A percentile compares a stretch with the other conserved stretches of the same genome.
Evolutionary conservation across 1,140 invertebrate species (phyloP).

Genomic region (Asobara japonica): DNA sequence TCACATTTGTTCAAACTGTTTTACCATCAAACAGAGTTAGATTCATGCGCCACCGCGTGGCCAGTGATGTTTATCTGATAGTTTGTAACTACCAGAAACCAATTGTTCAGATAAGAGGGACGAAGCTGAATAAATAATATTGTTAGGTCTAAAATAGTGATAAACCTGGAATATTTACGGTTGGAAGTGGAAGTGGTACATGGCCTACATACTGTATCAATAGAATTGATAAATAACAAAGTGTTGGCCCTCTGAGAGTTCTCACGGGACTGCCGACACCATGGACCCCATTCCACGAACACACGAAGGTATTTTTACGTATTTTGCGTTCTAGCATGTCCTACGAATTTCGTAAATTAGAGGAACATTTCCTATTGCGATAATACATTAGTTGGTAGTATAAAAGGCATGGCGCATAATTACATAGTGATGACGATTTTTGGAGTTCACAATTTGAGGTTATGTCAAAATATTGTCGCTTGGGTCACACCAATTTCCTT

Average conservation of each 20-base stretch:
- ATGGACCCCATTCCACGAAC: slow-evolving; percentile 83
- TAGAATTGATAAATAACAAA: not conserved
- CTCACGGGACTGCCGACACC: slow-evolving; percentile 38
- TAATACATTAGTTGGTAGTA: slow-evolving; percentile 6
- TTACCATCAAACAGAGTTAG: no score
- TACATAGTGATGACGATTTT: not conserved
- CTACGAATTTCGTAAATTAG: not conserved
- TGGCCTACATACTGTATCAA: not conserved
- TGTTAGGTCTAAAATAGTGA: no score
- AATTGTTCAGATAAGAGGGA: no score
- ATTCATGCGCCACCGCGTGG: no score
- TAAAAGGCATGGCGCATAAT: slow-evolving; percentile 48
- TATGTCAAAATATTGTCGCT: not conserved
- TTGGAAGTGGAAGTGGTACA: no score
- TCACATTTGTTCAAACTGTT: no score
- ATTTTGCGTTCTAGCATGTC: slow-evolving; percentile 19
- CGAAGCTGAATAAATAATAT: no score
- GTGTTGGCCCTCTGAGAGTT: not conserved
- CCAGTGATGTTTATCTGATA: no score
- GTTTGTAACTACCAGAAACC: no score
- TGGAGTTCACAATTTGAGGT: not conserved
- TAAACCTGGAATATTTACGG: no score
- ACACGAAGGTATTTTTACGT: slow-evolving; percentile 75
- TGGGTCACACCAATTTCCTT: not conserved
- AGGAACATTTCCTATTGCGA: slow-evolving; percentile 8